phyloP scores from a whole-genome alignment of 2,888 invertebrate genomes.

The Apantesis nais region DNA sequence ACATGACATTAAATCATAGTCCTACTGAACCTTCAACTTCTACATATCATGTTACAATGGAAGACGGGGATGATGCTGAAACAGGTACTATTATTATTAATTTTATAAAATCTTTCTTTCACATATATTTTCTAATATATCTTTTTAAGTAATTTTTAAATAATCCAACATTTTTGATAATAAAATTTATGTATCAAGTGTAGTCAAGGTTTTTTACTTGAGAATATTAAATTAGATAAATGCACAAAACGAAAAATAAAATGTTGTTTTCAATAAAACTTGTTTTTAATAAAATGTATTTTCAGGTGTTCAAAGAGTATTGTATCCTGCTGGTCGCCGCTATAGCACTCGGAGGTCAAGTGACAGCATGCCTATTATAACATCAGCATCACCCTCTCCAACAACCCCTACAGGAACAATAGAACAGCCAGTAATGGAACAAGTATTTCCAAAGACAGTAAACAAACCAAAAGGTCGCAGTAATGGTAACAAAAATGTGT shows the following conservation, averaged over 20 bases:
- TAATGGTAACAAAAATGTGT: conserved; percentile 22
- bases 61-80: conserved; percentile 75
- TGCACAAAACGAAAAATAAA: neutral
- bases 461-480: conserved; percentile 27
- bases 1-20: conserved; percentile 43
- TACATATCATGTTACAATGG: conserved; percentile 78
- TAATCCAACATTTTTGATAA: neutral
- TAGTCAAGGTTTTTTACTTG: neutral
- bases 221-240: neutral
- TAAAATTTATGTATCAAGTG: neutral
- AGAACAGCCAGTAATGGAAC: conserved; percentile 51
- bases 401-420: conserved; percentile 53
- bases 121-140: neutral
- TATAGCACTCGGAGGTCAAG: conserved; percentile 52
- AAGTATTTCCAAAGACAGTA: conserved; percentile 38
- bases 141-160: neutral
- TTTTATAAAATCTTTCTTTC: neutral
- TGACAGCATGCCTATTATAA: conserved; percentile 58
- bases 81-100: conserved; percentile 55
- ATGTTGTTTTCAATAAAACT: neutral
- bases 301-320: conserved; percentile 60
- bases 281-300: conserved; percentile 11
- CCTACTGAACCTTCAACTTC: conserved; percentile 55
- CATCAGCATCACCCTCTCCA: conserved; percentile 62
- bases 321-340: conserved; percentile 53